phyloP scores from a whole-genome alignment of 2,888 invertebrate genomes.

The Chalcosyrphus nemorum region DNA sequence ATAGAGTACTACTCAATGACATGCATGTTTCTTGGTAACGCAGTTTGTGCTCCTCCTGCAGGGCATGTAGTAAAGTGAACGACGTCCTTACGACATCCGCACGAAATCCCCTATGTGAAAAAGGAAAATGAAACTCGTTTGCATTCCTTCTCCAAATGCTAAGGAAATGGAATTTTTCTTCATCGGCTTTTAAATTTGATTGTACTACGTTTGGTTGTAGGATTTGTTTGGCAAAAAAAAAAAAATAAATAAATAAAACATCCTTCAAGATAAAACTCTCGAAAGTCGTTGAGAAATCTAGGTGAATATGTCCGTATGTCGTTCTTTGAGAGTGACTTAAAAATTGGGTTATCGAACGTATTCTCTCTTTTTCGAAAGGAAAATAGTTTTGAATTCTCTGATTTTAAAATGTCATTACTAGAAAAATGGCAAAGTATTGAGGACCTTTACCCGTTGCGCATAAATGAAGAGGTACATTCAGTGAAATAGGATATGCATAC shows the following conservation, averaged over 20 bases:
- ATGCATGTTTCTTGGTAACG: too few relatives aligned
- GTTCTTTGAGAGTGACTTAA: too few relatives aligned
- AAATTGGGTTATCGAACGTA: not conserved
- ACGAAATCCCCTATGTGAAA: not conserved
- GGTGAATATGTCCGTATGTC: too few relatives aligned
- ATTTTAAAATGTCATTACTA: too few relatives aligned
- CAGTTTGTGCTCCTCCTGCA: too few relatives aligned
- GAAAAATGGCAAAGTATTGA: too few relatives aligned
- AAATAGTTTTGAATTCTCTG: too few relatives aligned
- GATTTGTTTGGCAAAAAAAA: not conserved
- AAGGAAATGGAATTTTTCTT: not conserved
- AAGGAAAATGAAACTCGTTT: conserved; percentile 18
- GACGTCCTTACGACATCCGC: not conserved
- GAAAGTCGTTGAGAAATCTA: too few relatives aligned
- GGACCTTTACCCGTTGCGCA: too few relatives aligned
- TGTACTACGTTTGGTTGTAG: not conserved
- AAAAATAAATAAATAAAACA: not conserved
- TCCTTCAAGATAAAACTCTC: too few relatives aligned
- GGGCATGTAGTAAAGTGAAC: not conserved
- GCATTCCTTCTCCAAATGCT: not conserved
- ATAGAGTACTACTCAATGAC: not conserved
- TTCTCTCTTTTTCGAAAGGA: not conserved
- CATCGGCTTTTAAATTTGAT: not conserved
- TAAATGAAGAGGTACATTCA: too few relatives aligned
- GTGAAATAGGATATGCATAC: too few relatives aligned